These are phyloP conservation scores for Augochlorella aurata DNA, from an alignment of 2,888 invertebrate species.

Conservation along the genomic window DNA sequence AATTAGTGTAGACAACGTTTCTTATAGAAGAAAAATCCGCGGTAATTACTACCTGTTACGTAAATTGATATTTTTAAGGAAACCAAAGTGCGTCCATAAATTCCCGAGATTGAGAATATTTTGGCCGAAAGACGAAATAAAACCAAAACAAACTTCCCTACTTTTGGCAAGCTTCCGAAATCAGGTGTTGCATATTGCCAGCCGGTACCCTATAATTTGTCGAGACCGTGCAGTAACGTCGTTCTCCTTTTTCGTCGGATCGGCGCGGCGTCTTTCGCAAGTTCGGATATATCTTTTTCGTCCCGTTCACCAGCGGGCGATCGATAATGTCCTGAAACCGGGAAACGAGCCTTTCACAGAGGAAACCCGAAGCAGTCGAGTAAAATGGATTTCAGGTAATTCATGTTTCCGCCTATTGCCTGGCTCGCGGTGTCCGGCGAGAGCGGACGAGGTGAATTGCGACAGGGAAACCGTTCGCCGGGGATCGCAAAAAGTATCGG, in stretches of 20 bases:
- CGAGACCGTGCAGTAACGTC: background rate
- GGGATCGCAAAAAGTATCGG: slow-evolving; percentile 28
- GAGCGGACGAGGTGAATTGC: slow-evolving; percentile 48
- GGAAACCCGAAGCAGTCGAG: slow-evolving; percentile 47
- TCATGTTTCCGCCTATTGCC: slow-evolving; percentile 58
- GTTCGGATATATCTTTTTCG: slow-evolving; percentile 40
- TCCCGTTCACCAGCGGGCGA: slow-evolving; percentile 51
- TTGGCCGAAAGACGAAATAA: no score
- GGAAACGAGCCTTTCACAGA: slow-evolving; percentile 58
- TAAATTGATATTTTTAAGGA: no score
- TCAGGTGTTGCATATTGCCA: background rate
- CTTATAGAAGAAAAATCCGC: no score
- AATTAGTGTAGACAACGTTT: no score
- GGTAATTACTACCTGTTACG: no score
- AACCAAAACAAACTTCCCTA: background rate
- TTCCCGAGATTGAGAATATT: no score
- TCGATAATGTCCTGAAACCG: slow-evolving; percentile 53
- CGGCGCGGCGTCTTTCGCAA: slow-evolving; percentile 36
- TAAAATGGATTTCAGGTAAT: slow-evolving; percentile 61
- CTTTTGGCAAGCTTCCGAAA: background rate
- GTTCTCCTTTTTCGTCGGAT: slow-evolving; percentile 32
- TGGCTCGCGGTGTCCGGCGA: slow-evolving; percentile 37
- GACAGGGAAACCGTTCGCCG: slow-evolving; percentile 38
- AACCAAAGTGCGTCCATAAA: no score
- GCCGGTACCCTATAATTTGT: background rate